Evolutionary conservation across 2,797 vertebrate genomes (phyloP), one percentile per base, ranked within the genome.

Genomic region (Odontamblyopus rebecca): DNA sequence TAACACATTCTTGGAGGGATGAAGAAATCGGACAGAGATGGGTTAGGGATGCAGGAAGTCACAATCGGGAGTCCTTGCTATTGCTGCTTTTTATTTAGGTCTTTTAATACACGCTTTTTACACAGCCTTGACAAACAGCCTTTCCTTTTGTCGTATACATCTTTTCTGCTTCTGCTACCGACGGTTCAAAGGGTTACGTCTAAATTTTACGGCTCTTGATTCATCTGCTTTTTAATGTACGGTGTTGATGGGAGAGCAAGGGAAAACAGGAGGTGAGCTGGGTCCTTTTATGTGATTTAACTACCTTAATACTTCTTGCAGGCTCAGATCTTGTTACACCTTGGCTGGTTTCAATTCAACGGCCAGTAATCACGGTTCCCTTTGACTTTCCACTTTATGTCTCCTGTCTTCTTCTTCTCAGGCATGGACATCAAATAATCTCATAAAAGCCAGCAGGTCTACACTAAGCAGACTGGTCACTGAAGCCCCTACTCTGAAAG

Each of bases 241-340:
- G 61, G 67, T 50, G 77, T 64, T 83, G 71, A 73, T 63, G 41
- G 75, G 38, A 74, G 32, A 66, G 65, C 50, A 66, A 9, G 73
- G 79, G 68, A 89, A 85, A 89, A 77, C 81, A 84, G 69, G 77
- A 84, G 82, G 64, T 83, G 76, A 78, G 29, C 73, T 18, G 5
- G 75, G 74, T 78, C 80, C 79, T 77, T 85, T 88, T 86, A 85
- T 88, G 85, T 16, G 13, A 67, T 83, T 85, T 87, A 85, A 88
- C 82, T 71, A 80, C 82, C 56, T 67, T 87, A 89, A 90, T 91
- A 88, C 82, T 74, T 87, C 84, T 89, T 35, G 61, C 79, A 81
- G 82, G 73, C 82, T 86, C 63, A 89, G 89, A 88, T 91, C 82
- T 86, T 79, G 87, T 91, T 89, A 92, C 89, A 77, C 44, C 50